phyloP scores from a whole-genome alignment of 2,113 vertebrate genomes.

The Hydropotes inermis region DNA sequence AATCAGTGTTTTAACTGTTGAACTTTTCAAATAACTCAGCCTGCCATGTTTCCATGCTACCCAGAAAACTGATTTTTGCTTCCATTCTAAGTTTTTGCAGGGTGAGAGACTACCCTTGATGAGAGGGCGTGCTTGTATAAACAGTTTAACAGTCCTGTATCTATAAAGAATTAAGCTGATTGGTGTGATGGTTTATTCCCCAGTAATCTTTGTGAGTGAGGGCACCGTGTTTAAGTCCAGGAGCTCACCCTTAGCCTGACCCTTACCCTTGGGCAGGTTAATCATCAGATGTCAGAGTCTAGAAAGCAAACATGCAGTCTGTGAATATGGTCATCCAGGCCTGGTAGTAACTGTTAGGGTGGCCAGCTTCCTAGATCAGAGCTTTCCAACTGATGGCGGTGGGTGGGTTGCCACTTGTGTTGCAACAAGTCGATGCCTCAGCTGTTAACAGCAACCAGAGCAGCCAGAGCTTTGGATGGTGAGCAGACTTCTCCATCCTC shows the following conservation, averaged over 20 bases:
- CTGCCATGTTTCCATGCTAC: neutral
- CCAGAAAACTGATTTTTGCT: neutral
- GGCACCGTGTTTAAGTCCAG: neutral
- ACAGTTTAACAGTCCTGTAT: neutral
- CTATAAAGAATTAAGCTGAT: neutral
- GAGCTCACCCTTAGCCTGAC: neutral
- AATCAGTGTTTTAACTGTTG: neutral
- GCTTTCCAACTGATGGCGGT: too few species aligned
- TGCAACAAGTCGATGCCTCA: neutral
- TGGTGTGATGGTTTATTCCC: neutral
- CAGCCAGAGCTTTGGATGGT: neutral
- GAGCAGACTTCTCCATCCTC: neutral
- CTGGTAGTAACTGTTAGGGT: rapidly evolving
- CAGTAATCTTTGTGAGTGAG: neutral
- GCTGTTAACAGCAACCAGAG: neutral
- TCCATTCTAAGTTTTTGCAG: neutral
- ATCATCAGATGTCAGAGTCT: neutral
- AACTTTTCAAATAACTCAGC: neutral
- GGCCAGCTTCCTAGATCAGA: neutral
- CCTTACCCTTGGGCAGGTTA: neutral
- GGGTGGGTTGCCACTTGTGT: neutral
- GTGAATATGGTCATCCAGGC: neutral
- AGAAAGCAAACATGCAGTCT: neutral
- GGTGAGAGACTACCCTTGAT: neutral
- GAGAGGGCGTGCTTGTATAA: neutral